A percentile compares a stretch with the other conserved stretches of the same genome.
phyloP scores from a whole-genome alignment of 2,797 vertebrate genomes.

The Pseudopleuronectes americanus region DNA sequence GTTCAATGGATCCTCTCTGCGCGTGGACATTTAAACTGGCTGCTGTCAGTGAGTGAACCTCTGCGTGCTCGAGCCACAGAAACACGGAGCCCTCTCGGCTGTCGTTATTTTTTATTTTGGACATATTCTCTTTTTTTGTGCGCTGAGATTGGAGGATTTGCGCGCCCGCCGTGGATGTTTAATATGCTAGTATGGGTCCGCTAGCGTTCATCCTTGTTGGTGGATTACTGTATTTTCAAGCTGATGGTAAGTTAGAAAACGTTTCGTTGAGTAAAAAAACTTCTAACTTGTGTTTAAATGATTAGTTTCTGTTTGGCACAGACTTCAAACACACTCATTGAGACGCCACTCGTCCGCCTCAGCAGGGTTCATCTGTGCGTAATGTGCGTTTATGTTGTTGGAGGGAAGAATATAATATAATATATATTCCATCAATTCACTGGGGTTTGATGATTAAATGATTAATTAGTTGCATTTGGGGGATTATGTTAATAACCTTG shows the following conservation, averaged over 20 bases:
- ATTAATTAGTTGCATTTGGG: not conserved
- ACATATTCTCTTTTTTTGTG: slow-evolving; percentile 34
- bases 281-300: not conserved
- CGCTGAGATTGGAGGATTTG: slow-evolving; percentile 82
- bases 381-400: not conserved
- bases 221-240: slow-evolving; percentile 93
- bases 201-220: slow-evolving; percentile 91
- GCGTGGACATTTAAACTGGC: slow-evolving; percentile 78
- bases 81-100: slow-evolving; percentile 51
- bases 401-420: not conserved
- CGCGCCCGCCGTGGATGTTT: slow-evolving; percentile 87
- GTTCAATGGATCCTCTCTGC: slow-evolving; percentile 79
- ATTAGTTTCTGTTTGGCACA: not conserved
- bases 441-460: not conserved
- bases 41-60: slow-evolving; percentile 78
- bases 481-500: not conserved
- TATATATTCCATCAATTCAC: not conserved
- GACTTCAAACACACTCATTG: not conserved
- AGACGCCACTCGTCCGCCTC: not conserved
- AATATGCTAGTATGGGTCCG: slow-evolving; percentile 97
- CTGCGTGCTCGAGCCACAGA: slow-evolving; percentile 68
- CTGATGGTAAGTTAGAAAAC: slow-evolving; percentile 89
- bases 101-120: slow-evolving; percentile 41
- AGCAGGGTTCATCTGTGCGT: not conserved
- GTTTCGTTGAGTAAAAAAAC: slow-evolving; percentile 15